A percentile compares a stretch with the other conserved stretches of the same genome.
phyloP scores from a whole-genome alignment of 2,113 vertebrate species.

The Sylvietta virens region DNA sequence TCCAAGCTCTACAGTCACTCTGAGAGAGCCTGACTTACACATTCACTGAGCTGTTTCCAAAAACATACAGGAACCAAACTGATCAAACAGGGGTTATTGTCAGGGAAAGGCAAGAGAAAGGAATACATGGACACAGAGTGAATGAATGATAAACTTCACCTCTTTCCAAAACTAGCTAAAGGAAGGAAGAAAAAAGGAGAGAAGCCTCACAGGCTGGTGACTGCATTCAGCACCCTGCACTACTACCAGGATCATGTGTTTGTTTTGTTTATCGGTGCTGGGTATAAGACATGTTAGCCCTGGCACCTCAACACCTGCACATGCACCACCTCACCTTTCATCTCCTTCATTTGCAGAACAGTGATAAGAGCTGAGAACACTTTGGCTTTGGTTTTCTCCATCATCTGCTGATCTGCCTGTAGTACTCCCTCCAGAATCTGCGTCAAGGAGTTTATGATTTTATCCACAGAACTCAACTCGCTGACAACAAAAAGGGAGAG shows the following conservation, averaged over 20 bases:
- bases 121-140: neutral
- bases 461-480: constrained; percentile 83
- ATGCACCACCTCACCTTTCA: constrained; percentile 77
- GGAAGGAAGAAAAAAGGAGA: neutral
- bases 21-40: neutral
- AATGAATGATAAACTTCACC: neutral
- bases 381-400: constrained; percentile 94
- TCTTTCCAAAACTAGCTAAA: neutral
- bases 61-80: neutral
- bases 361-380: constrained; percentile 92
- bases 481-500: constrained; percentile 66
- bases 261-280: too few species aligned
- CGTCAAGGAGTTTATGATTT: constrained; percentile 84
- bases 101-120: neutral
- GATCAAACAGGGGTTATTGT: neutral
- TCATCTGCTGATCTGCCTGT: constrained; percentile 88
- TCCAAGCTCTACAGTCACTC: neutral
- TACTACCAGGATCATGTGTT: neutral
- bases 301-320: neutral
- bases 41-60: neutral
- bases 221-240: neutral
- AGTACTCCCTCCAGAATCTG: constrained; percentile 91
- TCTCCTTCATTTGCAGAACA: constrained; percentile 89
- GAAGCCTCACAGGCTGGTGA: neutral
- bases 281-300: neutral